Evolutionary conservation across 1,140 invertebrate species (phyloP), one percentile per base, ranked within the genome.

Genomic region (Elysia chlorotica): DNA sequence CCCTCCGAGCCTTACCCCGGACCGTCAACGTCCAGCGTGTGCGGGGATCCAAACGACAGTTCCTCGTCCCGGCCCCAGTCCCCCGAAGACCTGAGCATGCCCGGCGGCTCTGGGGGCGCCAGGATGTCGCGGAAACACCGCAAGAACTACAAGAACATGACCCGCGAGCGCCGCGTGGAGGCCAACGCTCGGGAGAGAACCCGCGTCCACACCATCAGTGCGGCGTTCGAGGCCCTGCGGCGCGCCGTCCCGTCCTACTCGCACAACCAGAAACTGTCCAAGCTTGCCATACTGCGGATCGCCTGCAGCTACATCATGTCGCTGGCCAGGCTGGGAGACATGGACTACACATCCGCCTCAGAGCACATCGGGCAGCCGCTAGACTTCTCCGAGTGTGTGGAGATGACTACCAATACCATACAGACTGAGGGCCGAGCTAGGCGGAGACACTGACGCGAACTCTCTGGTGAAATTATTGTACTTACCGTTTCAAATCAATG

Each of bases 101-200:
- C n/a, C n/a, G n/a, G n/a, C n/a, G n/a, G n/a, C n/a, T n/a, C n/a
- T n/a, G n/a, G n/a, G n/a, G 69, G 65, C 23, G 76, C 71, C 33
- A 74, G 76, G 71, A 77, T 71, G 61, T 77, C 75, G 23, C 91
- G 73, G 36, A 81, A 94, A 74, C 78, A 76, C 30, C 76, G 95
- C 79, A 91, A 95, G 74, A 96, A 96, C 84, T 96, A 97, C 86
- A 97, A 97, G 83, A 97, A 96, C 82, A 96, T 97, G 95, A 97
- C 95, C 0, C 88, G 94, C 31, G 95, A 96, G 81, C 89, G 95
- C 74, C 88, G 95, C 36, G 96, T 97, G 79, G 95, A 98, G 86
- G 96, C 96, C 0, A 98, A 98, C 81, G 96, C 95, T 0, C 89
- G 96, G 1, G 96, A 98, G 86, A 88, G 96, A 38, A 96, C 95